Conservation (phyloP, 2,113 vertebrate genomes). For the Pipra filicauda region DNA sequence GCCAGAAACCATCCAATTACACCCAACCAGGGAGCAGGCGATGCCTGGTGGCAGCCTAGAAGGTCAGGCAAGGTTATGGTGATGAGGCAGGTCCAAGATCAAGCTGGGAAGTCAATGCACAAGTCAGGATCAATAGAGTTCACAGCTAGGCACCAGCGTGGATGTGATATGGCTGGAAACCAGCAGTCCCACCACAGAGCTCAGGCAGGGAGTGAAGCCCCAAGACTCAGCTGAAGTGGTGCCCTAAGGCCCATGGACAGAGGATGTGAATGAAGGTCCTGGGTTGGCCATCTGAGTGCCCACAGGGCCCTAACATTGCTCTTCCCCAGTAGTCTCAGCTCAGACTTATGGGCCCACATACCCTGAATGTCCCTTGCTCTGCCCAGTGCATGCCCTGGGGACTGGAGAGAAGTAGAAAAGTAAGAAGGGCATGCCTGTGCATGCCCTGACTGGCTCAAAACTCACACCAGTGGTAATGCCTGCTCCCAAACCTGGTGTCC, state of each 20-base stretch:
- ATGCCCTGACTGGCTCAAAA: neutral
- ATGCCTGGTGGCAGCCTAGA: neutral
- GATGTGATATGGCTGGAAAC: neutral
- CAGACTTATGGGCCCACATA: rapidly evolving
- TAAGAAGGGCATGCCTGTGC: too few relatives aligned
- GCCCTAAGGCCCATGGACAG: too few relatives aligned
- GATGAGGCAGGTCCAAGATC: neutral
- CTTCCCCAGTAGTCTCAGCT: neutral
- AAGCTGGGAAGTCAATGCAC: neutral
- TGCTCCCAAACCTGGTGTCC: neutral
- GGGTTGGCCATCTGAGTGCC: neutral
- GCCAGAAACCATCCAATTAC: neutral
- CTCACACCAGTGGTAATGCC: neutral
- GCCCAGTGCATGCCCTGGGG: too few relatives aligned
- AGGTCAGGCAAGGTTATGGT: neutral
- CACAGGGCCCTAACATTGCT: neutral
- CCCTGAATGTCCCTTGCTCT: neutral
- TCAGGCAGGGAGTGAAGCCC: neutral
- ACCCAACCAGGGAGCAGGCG: neutral
- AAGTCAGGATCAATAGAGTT: neutral
- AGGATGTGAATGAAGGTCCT: neutral
- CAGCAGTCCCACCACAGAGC: neutral
- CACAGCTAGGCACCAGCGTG: neutral
- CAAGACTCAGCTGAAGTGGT: neutral
- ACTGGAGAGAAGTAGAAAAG: too few relatives aligned